phyloP scores from a whole-genome alignment of 2,113 vertebrate genomes.

The Oncorhynchus mykiss region DNA sequence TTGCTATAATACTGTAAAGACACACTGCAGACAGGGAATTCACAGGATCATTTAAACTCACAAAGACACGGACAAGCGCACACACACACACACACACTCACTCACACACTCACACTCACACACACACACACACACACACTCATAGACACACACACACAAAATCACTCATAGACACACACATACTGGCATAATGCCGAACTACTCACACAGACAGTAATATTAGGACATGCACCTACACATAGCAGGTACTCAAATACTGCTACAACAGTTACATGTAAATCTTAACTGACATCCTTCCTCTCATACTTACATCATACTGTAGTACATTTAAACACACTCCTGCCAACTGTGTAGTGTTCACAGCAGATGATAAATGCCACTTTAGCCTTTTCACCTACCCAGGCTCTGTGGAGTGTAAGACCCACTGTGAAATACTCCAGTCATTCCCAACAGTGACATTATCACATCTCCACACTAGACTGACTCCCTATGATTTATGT shows the following conservation, averaged over 20 bases:
- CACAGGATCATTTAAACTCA: neutral
- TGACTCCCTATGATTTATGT: conserved; percentile 47
- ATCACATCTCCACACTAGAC: conserved; percentile 33
- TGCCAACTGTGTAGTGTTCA: neutral
- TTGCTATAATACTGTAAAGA: neutral
- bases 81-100: neutral
- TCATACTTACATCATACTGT: neutral
- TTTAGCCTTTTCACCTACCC: neutral
- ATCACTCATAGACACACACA: neutral
- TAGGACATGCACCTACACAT: neutral
- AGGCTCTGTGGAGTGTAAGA: neutral
- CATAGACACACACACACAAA: neutral
- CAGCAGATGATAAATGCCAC: conserved; percentile 14
- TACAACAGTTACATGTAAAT: neutral
- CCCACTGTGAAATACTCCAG: neutral
- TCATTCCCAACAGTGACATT: conserved; percentile 34
- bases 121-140: neutral
- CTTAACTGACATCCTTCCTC: neutral
- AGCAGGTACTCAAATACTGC: neutral
- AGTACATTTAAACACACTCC: neutral
- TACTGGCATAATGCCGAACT: neutral
- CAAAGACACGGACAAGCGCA: neutral
- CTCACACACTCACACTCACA: neutral
- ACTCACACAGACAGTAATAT: neutral
- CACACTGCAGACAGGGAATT: neutral